Base-by-base conservation (phyloP, 2,888 invertebrate genomes). In the Nomada ruficornis region DNA sequence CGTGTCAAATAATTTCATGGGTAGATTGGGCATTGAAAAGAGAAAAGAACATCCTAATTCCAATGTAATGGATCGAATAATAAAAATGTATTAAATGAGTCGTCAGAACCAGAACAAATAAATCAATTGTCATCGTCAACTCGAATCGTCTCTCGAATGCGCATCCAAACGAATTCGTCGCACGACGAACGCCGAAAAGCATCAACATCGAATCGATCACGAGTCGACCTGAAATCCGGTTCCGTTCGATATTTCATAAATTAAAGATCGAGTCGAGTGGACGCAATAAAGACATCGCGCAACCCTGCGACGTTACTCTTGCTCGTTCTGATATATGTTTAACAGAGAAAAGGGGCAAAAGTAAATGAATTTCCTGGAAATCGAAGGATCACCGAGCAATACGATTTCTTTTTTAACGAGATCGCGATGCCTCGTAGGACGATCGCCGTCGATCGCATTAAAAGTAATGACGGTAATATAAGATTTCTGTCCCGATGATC, bases 391-490 rank as follows among this genome's bases (percentile, higher is more conserved):
- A 5, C 7, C 20, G 26, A n/a, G 9, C 55, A 54, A 44, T 60
- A 54, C 60, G 65, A 29, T 76, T 76, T 70, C 64, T 65, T 65
- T 36, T 54, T 23, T 36, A 60, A 70, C 69, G 70, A 70, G 76
- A 23, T 7, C 13, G 36, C 47, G 13, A 54, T 20, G 10, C n/a
- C n/a, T 54, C 44, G 60, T 67, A 26, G 18, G 20, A 63, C 9
- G 36, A 59, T 42, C 60, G 26, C 7, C 13, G 18, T 52, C 11
- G 55, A 18, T 44, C 42, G 20, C 76, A 55, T 71, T 71, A 77
- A 80, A 70, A 62, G 23, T 76, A 76, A 80, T 62, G 77, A 67
- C 60, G 36, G 65, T 29, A 76, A 71, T 80, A 71, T 80, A 77
- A 71, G 55, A 7, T 60, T 23, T 29, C 54, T 20, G 20, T 50